These are phyloP conservation scores for Diachasma alloeum DNA, from an alignment of 1,140 invertebrate genomes.

Conservation along the genomic window DNA sequence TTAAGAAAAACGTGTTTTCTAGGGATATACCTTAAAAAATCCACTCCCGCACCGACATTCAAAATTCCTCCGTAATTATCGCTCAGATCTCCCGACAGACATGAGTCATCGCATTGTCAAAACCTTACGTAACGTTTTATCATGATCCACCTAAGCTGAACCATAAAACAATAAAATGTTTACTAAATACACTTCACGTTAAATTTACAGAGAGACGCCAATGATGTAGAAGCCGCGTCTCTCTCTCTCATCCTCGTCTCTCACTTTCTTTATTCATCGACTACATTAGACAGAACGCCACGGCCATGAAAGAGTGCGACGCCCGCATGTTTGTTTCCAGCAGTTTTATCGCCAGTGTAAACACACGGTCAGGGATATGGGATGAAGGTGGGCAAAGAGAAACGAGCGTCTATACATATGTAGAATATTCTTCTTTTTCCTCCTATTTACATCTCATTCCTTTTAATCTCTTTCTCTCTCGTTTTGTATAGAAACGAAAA, in stretches of 20 bases:
- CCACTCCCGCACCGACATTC: no score
- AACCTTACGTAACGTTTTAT: no score
- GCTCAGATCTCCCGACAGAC: no score
- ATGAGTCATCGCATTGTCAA: no score
- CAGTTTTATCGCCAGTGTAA: constrained; percentile 58
- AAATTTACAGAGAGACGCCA: not conserved
- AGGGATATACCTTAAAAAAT: no score
- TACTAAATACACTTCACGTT: not conserved
- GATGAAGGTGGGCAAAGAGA: not conserved
- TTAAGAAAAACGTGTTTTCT: no score
- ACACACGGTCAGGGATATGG: constrained; percentile 47
- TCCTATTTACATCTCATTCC: not conserved
- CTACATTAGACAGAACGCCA: constrained; percentile 36
- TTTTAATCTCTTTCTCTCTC: not conserved
- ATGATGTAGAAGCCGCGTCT: not conserved
- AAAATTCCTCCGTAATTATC: no score
- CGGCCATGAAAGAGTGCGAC: constrained; percentile 54
- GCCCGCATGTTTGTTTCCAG: constrained; percentile 58
- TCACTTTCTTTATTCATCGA: constrained; percentile 27
- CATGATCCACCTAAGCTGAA: no score
- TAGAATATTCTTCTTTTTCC: not conserved
- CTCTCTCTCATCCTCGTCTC: constrained; percentile 5
- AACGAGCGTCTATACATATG: constrained; percentile 12
- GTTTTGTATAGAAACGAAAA: constrained; percentile 21
- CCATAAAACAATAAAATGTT: not conserved